Evolutionary conservation across 2,113 vertebrate genomes (phyloP), one percentile per base, ranked within the genome.

Genomic region (Dasyprocta punctata): DNA sequence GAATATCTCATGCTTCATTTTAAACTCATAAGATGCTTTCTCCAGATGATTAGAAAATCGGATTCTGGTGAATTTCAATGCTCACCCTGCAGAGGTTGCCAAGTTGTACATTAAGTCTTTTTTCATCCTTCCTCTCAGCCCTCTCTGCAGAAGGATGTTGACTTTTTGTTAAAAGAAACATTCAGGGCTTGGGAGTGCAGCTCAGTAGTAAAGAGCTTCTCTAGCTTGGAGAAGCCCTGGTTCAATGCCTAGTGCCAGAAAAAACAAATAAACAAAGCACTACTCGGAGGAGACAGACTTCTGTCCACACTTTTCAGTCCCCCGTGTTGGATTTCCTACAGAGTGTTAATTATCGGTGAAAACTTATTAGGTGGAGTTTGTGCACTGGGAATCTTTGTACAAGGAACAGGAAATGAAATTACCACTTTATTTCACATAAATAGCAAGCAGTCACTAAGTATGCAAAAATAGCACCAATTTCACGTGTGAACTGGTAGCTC

Each of bases 301-400:
- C 63, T 84, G 60, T 84, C 82, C 28, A 69, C 81, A 5, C 73
- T 94, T 7, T 80, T 90, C 54, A 22, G 28, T 94, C 44, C 38
- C 73, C 38, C 54, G 41, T 86, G 78, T 89, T 71, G 81, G 54
- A 96, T 88, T 86, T 92, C 96, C 95, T 91, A 89, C 44, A 14
- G 92, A 90, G 97, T 96, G 98, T 36, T 97, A 98, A 97, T 97
- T 97, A 97, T 84, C 80, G 88, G 47, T 92, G 36, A 73, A 97
- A 94, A 96, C 10, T n/a, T 88, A 61, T 96, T 90, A 94, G 77
- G 83, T 86, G 88, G 54, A 89, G 92, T 93, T 60, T 58, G 58
- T 92, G 65, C 20, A 67, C 33, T 95, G 92, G 92, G 81, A 86
- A 92, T 93, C 93, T 83, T 96, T 89, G 49, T 86, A 86, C n/a